Conservation (phyloP, 2,888 invertebrate species). For the Pseudococcus viburni region DNA sequence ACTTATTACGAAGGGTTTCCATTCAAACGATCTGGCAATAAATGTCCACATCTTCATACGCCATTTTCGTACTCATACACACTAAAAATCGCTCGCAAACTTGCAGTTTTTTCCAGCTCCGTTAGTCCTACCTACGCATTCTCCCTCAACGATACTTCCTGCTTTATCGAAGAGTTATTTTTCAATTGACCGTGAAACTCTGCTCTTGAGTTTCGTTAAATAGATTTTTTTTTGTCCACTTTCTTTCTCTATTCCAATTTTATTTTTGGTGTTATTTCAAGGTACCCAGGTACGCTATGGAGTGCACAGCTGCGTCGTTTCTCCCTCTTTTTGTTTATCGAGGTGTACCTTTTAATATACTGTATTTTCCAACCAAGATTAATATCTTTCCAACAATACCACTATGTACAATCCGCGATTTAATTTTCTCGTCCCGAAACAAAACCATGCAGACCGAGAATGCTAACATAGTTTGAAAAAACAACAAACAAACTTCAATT, state of each 20-base stretch:
- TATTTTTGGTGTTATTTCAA: not conserved
- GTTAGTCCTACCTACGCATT: not conserved
- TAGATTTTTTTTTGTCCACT: not conserved
- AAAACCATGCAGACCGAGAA: not conserved
- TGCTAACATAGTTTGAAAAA: not conserved
- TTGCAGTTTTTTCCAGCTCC: too few species aligned
- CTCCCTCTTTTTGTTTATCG: not conserved
- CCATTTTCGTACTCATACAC: not conserved
- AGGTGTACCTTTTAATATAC: not conserved
- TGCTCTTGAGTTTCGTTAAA: constrained; percentile 31
- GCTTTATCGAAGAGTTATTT: constrained; percentile 6
- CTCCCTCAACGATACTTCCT: not conserved
- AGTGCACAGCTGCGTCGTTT: not conserved
- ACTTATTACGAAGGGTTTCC: not conserved
- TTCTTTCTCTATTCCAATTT: not conserved
- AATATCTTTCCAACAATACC: constrained; percentile 5
- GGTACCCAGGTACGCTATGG: not conserved
- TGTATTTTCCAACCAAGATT: constrained; percentile 13
- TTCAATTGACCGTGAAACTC: constrained; percentile 39
- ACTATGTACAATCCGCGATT: not conserved
- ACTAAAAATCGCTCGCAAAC: constrained; percentile 21
- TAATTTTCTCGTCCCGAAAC: not conserved
- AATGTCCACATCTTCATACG: not conserved
- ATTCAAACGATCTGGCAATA: not conserved
- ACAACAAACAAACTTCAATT: constrained; percentile 2